These are phyloP conservation scores for Platalea minor DNA, from an alignment of 2,797 vertebrate species.

Conservation along the genomic window DNA sequence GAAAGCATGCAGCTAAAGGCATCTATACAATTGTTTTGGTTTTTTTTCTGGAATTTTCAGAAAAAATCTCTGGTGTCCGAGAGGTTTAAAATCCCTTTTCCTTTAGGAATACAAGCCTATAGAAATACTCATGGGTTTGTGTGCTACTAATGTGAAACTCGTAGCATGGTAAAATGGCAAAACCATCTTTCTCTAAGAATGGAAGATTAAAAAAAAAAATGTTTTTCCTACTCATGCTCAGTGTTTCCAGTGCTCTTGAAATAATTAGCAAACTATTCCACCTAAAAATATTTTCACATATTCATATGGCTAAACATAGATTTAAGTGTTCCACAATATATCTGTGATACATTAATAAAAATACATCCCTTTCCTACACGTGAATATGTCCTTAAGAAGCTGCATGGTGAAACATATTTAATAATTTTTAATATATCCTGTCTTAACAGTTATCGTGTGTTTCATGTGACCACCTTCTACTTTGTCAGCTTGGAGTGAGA, in stretches of 20 bases:
- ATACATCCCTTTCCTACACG: neutral
- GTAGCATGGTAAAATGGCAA: neutral
- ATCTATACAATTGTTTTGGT: neutral
- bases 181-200: neutral
- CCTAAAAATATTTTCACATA: neutral
- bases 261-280: neutral
- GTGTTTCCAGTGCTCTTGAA: neutral
- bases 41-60: neutral
- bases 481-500: neutral
- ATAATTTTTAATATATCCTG: neutral
- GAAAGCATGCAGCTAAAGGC: neutral
- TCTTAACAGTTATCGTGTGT: neutral
- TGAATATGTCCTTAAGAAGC: neutral
- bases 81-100: neutral
- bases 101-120: neutral
- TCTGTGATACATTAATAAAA: neutral
- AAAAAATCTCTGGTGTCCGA: accelerated
- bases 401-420: neutral
- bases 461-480: neutral
- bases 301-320: neutral
- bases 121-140: neutral
- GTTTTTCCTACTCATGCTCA: neutral
- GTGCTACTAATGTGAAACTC: neutral
- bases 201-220: neutral
- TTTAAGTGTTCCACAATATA: neutral